Base-by-base conservation (phyloP, 1,140 invertebrate species). In the Copidosoma floridanum region DNA sequence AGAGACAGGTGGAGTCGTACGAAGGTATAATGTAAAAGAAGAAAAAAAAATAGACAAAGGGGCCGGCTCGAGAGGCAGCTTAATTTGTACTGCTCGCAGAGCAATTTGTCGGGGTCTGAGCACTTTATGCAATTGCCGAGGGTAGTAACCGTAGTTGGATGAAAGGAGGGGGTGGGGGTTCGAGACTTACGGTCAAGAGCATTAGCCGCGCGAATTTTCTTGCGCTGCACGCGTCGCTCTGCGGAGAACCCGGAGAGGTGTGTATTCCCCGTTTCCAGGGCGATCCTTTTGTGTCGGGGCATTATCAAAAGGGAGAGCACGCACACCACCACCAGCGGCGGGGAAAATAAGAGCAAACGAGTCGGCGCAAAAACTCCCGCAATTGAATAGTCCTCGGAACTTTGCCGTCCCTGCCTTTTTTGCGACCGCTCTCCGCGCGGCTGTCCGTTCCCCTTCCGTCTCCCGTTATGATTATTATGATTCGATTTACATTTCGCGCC, bases 401-500 rank as follows among this genome's bases (percentile, higher is more conserved):
- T 53, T 41, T 11, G 23, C 32, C 27, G 21, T 6, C 29, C 24
- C 24, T 4, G n/a, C 11, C 35, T 38, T 29, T 32, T 32, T 51
- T 50, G 41, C 53, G 26, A 26, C 35, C 18, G 53, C 23, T 46
- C 48, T 37, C 26, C n/a, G 23, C 44, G 6, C 44, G 14, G 6
- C 16, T 24, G 2, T 23, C n/a, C 26, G 7, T 26, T 47, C 23
- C 18, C 5, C 44, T 47, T 5, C 27, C 21, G n/a, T 47, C 35
- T 38, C 11, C 14, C 20, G 10, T 38, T 46, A 38, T 56, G 27
- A 62, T 56, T 57, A 62, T 62, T 56, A 56, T n/a, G n/a, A n/a
- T 56, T 62, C 52, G 60, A 62, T 54, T 62, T 57, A 57, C 53
- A 56, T 56, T 62, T 62, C 24, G 43, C 44, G 52, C 23, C 4